Conservation (phyloP, 1,140 invertebrate species). For the Hydropsyche tenuis region DNA sequence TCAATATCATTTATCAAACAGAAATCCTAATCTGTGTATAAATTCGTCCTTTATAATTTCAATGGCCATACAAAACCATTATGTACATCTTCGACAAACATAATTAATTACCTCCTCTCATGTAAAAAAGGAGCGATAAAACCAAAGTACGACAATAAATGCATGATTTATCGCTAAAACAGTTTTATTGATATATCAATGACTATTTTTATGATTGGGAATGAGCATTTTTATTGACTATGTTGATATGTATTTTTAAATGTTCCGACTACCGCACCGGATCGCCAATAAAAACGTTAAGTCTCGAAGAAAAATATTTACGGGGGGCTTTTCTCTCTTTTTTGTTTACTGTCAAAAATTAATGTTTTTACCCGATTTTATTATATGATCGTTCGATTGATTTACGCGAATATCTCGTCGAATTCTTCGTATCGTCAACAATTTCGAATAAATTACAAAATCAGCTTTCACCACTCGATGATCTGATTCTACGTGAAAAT, state of each 20-base stretch:
- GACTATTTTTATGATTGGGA: conserved; percentile 24
- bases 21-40: too few species aligned
- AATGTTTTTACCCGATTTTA: conserved; percentile 13
- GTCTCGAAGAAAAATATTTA: conserved; percentile 1
- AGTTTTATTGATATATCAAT: conserved; percentile 25
- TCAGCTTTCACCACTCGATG: not conserved
- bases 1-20: too few species aligned
- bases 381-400: conserved; percentile 4
- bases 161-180: conserved; percentile 23
- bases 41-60: too few species aligned
- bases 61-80: too few species aligned
- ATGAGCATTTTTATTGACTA: conserved; percentile 28
- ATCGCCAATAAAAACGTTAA: conserved; percentile 6
- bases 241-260: conserved; percentile 25
- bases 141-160: conserved; percentile 11
- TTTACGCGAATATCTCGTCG: not conserved
- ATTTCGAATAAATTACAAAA: not conserved
- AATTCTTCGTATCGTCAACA: too few species aligned
- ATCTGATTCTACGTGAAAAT: too few species aligned
- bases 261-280: conserved; percentile 20
- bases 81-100: too few species aligned
- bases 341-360: conserved; percentile 21
- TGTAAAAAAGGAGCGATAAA: not conserved
- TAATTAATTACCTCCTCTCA: too few species aligned
- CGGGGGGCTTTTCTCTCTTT: not conserved